Percentiles rank a stretch among this genome's conserved stretches.
phyloP scores from a whole-genome alignment of 2,888 invertebrate genomes.

The Epinotia nisella region DNA sequence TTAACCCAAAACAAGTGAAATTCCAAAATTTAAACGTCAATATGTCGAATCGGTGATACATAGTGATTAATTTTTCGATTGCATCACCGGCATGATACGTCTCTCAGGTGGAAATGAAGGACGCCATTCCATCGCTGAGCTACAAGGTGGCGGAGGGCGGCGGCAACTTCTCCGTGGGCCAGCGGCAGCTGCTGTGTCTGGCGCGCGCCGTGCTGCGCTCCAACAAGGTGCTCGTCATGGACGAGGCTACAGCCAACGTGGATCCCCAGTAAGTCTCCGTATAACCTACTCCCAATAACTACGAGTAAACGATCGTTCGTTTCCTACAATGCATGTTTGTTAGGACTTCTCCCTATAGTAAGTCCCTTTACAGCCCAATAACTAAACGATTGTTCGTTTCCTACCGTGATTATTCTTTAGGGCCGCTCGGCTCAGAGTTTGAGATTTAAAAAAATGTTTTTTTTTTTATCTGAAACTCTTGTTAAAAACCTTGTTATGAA shows the following conservation, averaged over 20 bases:
- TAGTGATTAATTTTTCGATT: too few relatives aligned
- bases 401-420: too few relatives aligned
- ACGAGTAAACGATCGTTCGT: too few relatives aligned
- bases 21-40: not conserved
- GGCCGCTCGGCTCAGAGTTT: too few relatives aligned
- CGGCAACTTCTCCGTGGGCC: conserved; percentile 91
- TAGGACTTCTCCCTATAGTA: conserved; percentile 75
- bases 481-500: too few relatives aligned
- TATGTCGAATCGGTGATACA: not conserved
- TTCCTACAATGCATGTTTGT: too few relatives aligned
- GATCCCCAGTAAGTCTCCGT: conserved; percentile 84
- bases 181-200: conserved; percentile 91
- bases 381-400: too few relatives aligned
- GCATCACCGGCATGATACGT: too few relatives aligned
- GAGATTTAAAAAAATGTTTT: too few relatives aligned
- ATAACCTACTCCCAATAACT: not conserved
- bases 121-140: conserved; percentile 86
- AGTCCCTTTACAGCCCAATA: conserved; percentile 58
- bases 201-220: conserved; percentile 91
- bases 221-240: conserved; percentile 88
- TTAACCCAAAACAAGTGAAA: not conserved
- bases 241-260: conserved; percentile 85
- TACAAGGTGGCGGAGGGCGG: conserved; percentile 90
- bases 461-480: too few relatives aligned
- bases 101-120: conserved; percentile 89